These are phyloP conservation scores for Sebastes hopkinsi DNA, from an alignment of 2,797 vertebrate species.

Conservation along the genomic window DNA sequence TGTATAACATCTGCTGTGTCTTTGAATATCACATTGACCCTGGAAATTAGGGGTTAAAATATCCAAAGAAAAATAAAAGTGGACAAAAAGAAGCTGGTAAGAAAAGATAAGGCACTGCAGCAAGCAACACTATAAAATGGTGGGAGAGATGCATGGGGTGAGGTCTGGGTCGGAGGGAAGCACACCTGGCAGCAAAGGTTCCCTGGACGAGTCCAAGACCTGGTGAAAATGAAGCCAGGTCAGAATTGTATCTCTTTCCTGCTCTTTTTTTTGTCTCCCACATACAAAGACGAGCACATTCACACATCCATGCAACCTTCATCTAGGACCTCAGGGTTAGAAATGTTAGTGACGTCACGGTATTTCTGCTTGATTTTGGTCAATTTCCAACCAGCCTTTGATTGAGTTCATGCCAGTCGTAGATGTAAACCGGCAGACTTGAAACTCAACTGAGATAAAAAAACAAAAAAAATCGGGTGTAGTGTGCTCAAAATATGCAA, in stretches of 20 bases:
- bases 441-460: not conserved
- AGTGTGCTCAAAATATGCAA: not conserved
- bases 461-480: not conserved
- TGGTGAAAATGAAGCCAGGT: constrained; percentile 83
- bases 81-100: constrained; percentile 21
- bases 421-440: not conserved
- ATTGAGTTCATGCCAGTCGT: not conserved
- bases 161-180: constrained; percentile 41
- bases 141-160: constrained; percentile 15
- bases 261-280: not conserved
- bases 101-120: constrained; percentile 26
- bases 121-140: constrained; percentile 33
- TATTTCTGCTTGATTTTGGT: not conserved
- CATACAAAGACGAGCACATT: not conserved
- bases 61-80: constrained; percentile 5
- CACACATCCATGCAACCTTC: not conserved
- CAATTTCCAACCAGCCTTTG: not conserved
- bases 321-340: not conserved
- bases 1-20: not conserved
- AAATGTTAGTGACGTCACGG: not conserved
- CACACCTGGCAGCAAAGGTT: constrained; percentile 90
- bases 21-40: constrained; percentile 38
- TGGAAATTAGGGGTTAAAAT: constrained; percentile 52
- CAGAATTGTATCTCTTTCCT: constrained; percentile 37
- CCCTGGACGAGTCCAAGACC: constrained; percentile 88